Conservation (phyloP, 1,140 invertebrate genomes). For the Lordiphosa stackelbergi region DNA sequence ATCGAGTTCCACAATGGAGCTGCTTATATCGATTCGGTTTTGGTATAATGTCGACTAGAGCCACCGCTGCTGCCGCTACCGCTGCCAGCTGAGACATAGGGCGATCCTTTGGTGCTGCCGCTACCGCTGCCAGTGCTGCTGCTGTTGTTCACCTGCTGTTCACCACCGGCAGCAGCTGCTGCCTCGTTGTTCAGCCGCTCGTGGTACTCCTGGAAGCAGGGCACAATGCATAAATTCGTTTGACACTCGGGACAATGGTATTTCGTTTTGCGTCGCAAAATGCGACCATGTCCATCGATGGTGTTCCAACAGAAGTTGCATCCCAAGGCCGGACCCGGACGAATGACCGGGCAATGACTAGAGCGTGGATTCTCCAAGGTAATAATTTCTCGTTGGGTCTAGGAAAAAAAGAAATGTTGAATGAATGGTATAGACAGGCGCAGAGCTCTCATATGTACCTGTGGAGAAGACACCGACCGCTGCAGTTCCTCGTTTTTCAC, state of each 20-base stretch:
- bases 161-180: conserved; percentile 25
- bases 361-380: conserved; percentile 77
- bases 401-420: background rate
- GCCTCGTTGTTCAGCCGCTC: conserved; percentile 78
- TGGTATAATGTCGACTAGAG: conserved; percentile 54
- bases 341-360: conserved; percentile 87
- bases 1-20: conserved; percentile 8
- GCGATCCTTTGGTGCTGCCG: conserved; percentile 39
- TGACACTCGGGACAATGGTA: conserved; percentile 92
- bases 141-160: conserved; percentile 16
- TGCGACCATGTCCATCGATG: conserved; percentile 87
- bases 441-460: conserved; percentile 53
- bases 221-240: conserved; percentile 91
- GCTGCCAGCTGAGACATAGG: conserved; percentile 25
- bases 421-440: no score
- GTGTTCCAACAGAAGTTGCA: conserved; percentile 94
- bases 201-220: conserved; percentile 90
- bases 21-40: conserved; percentile 73
- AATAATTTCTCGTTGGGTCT: conserved; percentile 74
- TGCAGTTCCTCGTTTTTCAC: conserved; percentile 79
- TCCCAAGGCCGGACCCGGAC: conserved; percentile 87
- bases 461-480: conserved; percentile 80
- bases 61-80: conserved; percentile 24
- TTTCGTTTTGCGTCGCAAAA: conserved; percentile 89
- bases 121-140: conserved; percentile 34